Evolutionary conservation across 2,888 invertebrate genomes (phyloP).

Genomic region (Pristionchus mayeri): DNA sequence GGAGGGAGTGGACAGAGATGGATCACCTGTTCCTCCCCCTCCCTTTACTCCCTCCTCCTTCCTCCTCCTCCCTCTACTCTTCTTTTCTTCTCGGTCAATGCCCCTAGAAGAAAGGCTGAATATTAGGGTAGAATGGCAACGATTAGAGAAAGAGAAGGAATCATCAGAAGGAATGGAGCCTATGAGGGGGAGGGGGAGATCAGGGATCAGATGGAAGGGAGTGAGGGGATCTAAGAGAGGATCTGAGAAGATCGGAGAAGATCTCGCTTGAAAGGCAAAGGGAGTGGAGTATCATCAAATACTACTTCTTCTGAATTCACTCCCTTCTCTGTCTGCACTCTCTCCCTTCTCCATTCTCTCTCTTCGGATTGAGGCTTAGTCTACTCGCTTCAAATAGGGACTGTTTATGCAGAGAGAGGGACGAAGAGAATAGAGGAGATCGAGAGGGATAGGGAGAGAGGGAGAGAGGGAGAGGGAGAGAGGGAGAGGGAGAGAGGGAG

Average conservation of each 20-base stretch:
- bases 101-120: neutral
- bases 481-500: no score
- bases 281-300: neutral
- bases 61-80: neutral
- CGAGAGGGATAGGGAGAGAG: no score
- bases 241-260: neutral
- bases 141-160: neutral
- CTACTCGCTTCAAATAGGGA: slow-evolving; percentile 12
- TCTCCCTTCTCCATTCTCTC: neutral
- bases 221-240: no score
- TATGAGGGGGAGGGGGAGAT: neutral
- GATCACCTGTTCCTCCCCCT: slow-evolving; percentile 18
- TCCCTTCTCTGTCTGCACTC: slow-evolving; percentile 19
- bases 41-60: neutral
- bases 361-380: neutral
- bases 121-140: slow-evolving; percentile 19
- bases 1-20: neutral
- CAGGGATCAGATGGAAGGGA: neutral
- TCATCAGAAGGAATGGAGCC: neutral
- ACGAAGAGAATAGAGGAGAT: no score
- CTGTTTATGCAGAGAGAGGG: slow-evolving; percentile 24
- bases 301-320: neutral
- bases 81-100: neutral
- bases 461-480: no score
- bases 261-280: neutral